Evolutionary conservation across 2,113 vertebrate species (phyloP).

Genomic region (Carassius carassius): DNA sequence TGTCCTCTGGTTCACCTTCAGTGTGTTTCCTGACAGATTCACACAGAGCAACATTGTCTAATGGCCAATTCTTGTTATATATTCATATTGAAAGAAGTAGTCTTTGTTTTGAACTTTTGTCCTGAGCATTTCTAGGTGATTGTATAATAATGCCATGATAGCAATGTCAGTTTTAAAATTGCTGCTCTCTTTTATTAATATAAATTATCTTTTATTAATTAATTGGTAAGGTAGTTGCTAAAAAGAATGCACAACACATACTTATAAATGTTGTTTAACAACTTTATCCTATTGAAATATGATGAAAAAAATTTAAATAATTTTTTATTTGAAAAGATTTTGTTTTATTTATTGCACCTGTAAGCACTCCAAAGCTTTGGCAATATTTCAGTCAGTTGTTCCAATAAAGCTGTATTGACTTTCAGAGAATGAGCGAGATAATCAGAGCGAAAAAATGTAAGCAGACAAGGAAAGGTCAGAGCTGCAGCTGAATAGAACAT

Average conservation of each 20-base stretch:
- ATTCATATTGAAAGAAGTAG: too few relatives aligned
- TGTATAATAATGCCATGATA: not conserved
- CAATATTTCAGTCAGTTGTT: constrained; percentile 15
- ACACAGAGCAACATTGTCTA: not conserved
- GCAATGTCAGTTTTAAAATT: not conserved
- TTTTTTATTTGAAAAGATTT: not conserved
- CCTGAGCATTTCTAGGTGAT: not conserved
- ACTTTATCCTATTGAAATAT: not conserved
- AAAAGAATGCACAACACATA: not conserved
- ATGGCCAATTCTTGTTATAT: not conserved
- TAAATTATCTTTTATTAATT: not conserved
- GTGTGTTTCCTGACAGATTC: not conserved
- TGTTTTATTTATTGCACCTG: constrained; percentile 24
- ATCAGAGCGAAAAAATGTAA: constrained; percentile 1
- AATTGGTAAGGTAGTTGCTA: not conserved
- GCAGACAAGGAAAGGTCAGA: constrained; percentile 29
- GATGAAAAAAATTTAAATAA: not conserved
- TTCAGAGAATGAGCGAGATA: not conserved
- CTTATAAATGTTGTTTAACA: not conserved
- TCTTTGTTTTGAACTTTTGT: too few relatives aligned
- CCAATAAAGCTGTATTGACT: constrained; percentile 26
- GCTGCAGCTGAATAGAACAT: not conserved
- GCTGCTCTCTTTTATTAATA: not conserved
- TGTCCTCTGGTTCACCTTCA: not conserved
- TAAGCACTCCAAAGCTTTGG: constrained; percentile 27